A percentile compares a stretch with the other conserved stretches of the same genome.
These are phyloP conservation scores for Sinocyclocheilus anshuiensis DNA, from an alignment of 2,113 vertebrate species.

Conservation along the genomic window DNA sequence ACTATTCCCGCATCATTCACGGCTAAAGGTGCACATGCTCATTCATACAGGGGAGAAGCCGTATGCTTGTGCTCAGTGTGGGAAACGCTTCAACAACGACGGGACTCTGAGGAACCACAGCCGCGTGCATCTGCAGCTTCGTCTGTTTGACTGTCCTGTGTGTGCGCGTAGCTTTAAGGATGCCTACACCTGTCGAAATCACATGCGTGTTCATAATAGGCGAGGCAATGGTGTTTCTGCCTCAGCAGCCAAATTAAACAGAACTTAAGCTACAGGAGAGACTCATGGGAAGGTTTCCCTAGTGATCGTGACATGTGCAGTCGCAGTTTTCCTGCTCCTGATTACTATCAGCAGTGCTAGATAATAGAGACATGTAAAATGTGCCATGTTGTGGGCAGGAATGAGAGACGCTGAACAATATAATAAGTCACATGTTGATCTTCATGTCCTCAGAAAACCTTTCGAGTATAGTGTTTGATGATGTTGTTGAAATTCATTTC, in stretches of 20 bases:
- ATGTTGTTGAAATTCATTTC: background rate
- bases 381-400: background rate
- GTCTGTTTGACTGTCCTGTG: constrained; percentile 53
- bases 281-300: background rate
- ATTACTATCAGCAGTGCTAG: too few species aligned
- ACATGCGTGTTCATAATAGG: constrained; percentile 46
- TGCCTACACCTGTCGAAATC: constrained; percentile 65
- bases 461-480: background rate
- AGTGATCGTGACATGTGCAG: too few species aligned
- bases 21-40: constrained; percentile 54
- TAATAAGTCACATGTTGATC: background rate
- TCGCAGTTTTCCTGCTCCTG: too few species aligned
- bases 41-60: constrained; percentile 59
- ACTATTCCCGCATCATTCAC: constrained; percentile 53
- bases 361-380: background rate
- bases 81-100: constrained; percentile 59
- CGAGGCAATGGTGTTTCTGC: background rate
- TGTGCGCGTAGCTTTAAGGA: constrained; percentile 60
- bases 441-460: constrained; percentile 3
- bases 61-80: constrained; percentile 51
- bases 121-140: constrained; percentile 51
- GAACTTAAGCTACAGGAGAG: background rate
- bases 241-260: background rate
- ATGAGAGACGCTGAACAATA: background rate
- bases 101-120: constrained; percentile 59